A percentile compares a stretch with the other conserved stretches of the same genome.
Conservation (phyloP, 2,888 invertebrate species). For the Xestia c-nigrum region DNA sequence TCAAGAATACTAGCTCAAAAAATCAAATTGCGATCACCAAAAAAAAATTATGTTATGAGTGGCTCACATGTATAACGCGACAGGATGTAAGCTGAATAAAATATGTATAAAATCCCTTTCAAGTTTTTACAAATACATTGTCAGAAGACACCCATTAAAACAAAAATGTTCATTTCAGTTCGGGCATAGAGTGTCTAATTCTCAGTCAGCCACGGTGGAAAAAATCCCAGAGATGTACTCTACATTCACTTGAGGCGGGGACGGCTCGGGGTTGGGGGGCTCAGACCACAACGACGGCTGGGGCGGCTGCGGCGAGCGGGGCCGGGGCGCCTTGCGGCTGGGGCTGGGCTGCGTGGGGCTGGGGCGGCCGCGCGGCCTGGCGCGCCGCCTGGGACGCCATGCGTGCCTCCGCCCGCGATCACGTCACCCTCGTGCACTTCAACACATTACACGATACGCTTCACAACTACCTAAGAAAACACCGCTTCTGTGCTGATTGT, state of each 20-base stretch:
- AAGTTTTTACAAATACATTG: not conserved
- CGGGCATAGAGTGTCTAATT: conserved; percentile 94
- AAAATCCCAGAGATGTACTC: conserved; percentile 96
- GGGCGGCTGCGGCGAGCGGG: conserved; percentile 86
- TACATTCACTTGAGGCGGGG: conserved; percentile 97
- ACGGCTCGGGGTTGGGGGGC: conserved; percentile 92
- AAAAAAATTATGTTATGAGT: not conserved
- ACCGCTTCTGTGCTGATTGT: conserved; percentile 98
- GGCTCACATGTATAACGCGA: not conserved
- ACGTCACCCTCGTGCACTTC: conserved; percentile 96
- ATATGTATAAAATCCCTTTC: not conserved
- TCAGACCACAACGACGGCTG: conserved; percentile 85
- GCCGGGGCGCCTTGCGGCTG: conserved; percentile 92
- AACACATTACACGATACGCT: conserved; percentile 96
- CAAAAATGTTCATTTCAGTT: conserved; percentile 83
- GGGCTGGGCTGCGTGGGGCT: conserved; percentile 94
- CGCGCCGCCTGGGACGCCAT: conserved; percentile 96
- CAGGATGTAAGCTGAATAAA: conserved; percentile 12
- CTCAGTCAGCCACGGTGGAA: conserved; percentile 96
- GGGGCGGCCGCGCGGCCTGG: conserved; percentile 92
- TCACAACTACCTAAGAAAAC: conserved; percentile 97
- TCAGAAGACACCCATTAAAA: not conserved
- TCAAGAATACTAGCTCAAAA: conserved; percentile 3
- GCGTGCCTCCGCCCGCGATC: conserved; percentile 94
- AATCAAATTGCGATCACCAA: not conserved